Evolutionary conservation across 2,888 invertebrate species (phyloP).

Genomic region (Patella caerulea): DNA sequence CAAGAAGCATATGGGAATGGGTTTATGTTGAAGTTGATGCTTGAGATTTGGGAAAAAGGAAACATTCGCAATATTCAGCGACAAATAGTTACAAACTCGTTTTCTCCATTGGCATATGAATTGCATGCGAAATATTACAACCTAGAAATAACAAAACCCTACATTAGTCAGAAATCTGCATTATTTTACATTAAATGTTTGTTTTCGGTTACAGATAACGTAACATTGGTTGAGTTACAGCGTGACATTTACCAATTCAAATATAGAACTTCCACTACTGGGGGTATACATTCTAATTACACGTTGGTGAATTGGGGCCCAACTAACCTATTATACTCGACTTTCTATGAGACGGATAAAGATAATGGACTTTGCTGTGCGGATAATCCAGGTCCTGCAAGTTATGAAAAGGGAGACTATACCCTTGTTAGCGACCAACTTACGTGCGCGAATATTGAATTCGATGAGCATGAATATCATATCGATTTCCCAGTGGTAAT

Average conservation of each 20-base stretch:
- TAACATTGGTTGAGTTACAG: background rate
- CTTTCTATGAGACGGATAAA: background rate
- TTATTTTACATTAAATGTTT: background rate
- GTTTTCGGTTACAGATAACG: background rate
- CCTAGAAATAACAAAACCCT: background rate
- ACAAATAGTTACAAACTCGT: background rate
- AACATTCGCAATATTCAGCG: no score
- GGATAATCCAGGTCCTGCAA: background rate
- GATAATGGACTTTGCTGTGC: conserved; percentile 14
- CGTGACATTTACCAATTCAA: background rate
- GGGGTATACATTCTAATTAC: background rate
- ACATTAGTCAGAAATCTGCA: background rate
- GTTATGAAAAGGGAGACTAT: background rate
- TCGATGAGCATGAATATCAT: conserved; percentile 10
- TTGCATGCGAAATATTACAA: background rate
- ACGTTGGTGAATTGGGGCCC: background rate
- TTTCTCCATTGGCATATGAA: background rate
- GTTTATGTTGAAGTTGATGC: no score
- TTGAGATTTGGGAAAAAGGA: no score
- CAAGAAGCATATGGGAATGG: no score
- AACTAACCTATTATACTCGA: background rate
- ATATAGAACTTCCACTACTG: background rate
- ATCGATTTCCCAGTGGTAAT: background rate
- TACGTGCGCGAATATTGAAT: conserved; percentile 15
- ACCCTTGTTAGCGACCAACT: conserved; percentile 13